Percentiles rank a stretch among this genome's conserved stretches.
Conservation (phyloP, 2,113 vertebrate species). For the Vulpes vulpes region DNA sequence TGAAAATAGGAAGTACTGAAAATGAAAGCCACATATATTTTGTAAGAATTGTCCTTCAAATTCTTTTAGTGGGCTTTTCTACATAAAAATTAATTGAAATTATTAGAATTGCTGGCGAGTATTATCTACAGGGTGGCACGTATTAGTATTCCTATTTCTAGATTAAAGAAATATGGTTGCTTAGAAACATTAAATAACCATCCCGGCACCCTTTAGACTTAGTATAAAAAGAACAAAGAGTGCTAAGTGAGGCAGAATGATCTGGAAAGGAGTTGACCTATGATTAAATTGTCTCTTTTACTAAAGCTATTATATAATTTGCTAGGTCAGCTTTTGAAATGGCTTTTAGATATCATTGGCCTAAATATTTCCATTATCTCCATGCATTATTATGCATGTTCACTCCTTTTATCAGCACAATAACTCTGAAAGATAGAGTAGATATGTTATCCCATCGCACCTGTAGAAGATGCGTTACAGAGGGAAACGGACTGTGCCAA, state of each 20-base stretch:
- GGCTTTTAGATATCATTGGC: not conserved
- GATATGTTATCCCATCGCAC: not conserved
- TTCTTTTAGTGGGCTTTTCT: slow-evolving; percentile 40
- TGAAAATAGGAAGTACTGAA: slow-evolving; percentile 81
- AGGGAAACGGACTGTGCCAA: not conserved
- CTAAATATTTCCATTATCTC: not conserved
- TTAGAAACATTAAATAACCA: not conserved
- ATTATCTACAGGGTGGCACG: not conserved
- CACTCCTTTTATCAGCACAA: not conserved
- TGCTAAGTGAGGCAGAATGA: not conserved
- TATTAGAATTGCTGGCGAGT: not conserved
- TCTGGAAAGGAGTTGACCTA: not conserved
- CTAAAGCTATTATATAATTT: not conserved
- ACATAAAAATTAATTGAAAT: slow-evolving; percentile 27
- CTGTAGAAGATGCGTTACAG: not conserved
- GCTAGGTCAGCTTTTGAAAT: not conserved
- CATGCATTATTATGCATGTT: not conserved
- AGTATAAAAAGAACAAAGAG: not conserved
- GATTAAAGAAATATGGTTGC: slow-evolving; percentile 7
- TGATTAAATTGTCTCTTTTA: not conserved
- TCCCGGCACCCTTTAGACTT: not conserved
- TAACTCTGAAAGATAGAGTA: not conserved
- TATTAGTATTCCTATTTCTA: slow-evolving; percentile 38
- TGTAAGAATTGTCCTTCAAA: slow-evolving; percentile 66
- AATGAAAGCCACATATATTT: slow-evolving; percentile 74